These are phyloP conservation scores for Bombycilla garrulus DNA, from an alignment of 2,113 vertebrate genomes.

Conservation along the genomic window DNA sequence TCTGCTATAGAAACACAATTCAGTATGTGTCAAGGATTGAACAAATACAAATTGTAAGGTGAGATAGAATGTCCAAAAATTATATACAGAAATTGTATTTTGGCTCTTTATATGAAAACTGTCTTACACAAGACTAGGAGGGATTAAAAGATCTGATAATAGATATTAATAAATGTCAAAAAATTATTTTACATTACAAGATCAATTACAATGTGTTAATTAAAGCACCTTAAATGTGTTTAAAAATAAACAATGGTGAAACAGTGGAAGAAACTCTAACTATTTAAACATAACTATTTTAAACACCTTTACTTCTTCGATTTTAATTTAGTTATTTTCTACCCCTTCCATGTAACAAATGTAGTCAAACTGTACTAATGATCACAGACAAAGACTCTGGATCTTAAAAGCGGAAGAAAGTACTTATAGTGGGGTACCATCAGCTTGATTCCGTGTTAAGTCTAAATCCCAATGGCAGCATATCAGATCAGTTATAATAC, in stretches of 20 bases:
- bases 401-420: not conserved
- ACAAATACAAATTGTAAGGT: not conserved
- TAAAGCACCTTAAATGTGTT: not conserved
- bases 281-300: not conserved
- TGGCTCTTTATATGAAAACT: not conserved
- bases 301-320: not conserved
- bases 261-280: not conserved
- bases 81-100: not conserved
- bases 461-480: not conserved
- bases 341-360: not conserved
- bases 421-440: not conserved
- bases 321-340: not conserved
- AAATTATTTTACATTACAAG: not conserved
- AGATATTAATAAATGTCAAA: not conserved
- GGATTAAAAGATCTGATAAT: not conserved
- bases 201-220: not conserved
- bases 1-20: not conserved
- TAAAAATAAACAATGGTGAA: not conserved
- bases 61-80: not conserved
- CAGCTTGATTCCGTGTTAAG: not conserved
- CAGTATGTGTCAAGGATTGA: not conserved
- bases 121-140: not conserved
- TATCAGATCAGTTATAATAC: not conserved
- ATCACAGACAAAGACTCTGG: not conserved
- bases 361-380: fast-evolving